Percentiles rank a stretch among this genome's conserved stretches.
phyloP scores from a whole-genome alignment of 2,797 vertebrate species.

The Esox masquinongy region DNA sequence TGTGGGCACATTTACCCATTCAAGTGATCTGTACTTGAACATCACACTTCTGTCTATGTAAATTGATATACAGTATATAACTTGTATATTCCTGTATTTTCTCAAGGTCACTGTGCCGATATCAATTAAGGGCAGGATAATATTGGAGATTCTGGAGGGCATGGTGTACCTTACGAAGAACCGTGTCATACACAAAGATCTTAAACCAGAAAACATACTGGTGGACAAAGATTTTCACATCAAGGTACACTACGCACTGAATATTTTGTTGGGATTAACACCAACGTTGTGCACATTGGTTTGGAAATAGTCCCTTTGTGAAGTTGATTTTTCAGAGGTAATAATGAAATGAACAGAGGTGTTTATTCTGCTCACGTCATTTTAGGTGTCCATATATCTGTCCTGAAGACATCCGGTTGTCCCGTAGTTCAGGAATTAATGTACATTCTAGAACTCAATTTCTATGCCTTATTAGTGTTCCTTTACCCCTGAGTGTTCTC shows the following conservation, averaged over 20 bases:
- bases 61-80: background rate
- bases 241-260: constrained; percentile 79
- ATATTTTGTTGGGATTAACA: background rate
- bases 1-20: no score
- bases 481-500: no score
- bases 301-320: no score
- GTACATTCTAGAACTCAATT: no score
- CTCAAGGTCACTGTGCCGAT: constrained; percentile 81
- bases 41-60: background rate
- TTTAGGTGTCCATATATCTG: no score
- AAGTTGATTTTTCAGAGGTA: no score
- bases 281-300: no score
- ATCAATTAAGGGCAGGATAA: constrained; percentile 88
- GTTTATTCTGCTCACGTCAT: no score
- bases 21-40: background rate
- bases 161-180: constrained; percentile 89
- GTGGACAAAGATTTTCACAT: constrained; percentile 91
- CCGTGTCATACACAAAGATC: constrained; percentile 89
- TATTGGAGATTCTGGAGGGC: constrained; percentile 89
- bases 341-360: no score
- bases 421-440: no score
- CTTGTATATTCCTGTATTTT: background rate
- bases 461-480: no score
- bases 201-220: constrained; percentile 96
- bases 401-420: no score